These are phyloP conservation scores for Mormyrus lacerda DNA, from an alignment of 2,113 vertebrate genomes.

Conservation along the genomic window DNA sequence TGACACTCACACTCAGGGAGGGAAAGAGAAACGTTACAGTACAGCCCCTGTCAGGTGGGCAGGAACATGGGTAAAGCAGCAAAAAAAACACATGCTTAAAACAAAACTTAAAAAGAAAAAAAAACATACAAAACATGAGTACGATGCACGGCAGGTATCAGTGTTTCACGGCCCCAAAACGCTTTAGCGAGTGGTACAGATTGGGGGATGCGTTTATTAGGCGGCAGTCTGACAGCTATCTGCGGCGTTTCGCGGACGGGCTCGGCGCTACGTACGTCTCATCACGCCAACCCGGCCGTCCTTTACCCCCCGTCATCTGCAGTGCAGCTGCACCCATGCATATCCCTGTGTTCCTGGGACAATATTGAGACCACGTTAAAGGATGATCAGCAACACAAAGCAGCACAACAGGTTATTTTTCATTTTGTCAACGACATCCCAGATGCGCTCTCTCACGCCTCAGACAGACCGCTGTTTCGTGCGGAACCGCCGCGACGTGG, in stretches of 20 bases:
- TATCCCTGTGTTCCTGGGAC: neutral
- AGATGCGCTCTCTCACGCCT: neutral
- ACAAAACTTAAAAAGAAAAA: neutral
- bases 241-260: neutral
- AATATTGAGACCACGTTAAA: neutral
- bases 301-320: neutral
- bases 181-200: neutral
- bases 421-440: neutral
- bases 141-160: neutral
- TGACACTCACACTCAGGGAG: neutral
- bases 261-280: neutral
- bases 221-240: neutral
- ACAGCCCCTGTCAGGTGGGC: neutral
- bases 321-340: neutral
- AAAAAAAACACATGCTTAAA: neutral
- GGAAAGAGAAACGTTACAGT: neutral
- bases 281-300: neutral
- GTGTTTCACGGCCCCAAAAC: neutral
- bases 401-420: neutral
- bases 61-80: neutral
- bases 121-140: neutral
- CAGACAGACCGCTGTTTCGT: neutral
- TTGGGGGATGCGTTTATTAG: neutral
- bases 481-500: neutral
- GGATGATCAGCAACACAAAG: neutral